Conservation (phyloP, 2,113 vertebrate genomes). For the Orthochromis indermauri region DNA sequence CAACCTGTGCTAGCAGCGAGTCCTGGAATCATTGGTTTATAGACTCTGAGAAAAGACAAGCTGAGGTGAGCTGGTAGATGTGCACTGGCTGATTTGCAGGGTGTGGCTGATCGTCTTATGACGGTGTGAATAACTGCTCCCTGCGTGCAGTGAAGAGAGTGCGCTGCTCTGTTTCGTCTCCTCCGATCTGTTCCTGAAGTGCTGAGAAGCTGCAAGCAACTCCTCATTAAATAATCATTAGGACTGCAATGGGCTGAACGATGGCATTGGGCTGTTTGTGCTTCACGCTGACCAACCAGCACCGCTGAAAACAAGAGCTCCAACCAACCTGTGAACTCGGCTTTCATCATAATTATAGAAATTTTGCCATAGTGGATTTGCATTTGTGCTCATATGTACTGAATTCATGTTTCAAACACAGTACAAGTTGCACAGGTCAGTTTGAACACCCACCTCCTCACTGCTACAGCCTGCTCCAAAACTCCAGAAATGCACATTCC, state of each 20-base stretch:
- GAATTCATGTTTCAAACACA: neutral
- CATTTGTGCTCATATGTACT: neutral
- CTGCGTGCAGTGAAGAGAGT: neutral
- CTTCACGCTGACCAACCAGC: neutral
- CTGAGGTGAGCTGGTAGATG: neutral
- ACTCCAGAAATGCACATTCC: neutral
- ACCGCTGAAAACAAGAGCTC: neutral
- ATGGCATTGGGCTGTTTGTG: neutral
- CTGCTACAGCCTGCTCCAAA: neutral
- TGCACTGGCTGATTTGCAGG: neutral
- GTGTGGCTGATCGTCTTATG: neutral
- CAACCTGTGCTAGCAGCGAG: neutral
- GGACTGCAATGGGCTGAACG: slow-evolving; percentile 1
- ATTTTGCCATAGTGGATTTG: neutral
- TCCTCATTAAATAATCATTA: slow-evolving; percentile 46
- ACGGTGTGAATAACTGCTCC: neutral
- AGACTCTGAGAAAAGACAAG: neutral
- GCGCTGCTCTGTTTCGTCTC: neutral
- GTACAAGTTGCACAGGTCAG: neutral
- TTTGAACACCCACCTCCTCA: neutral
- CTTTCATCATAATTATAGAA: neutral
- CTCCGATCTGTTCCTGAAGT: neutral
- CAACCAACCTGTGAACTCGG: neutral
- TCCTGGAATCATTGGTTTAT: neutral
- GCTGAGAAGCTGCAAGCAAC: slow-evolving; percentile 13